Conservation (phyloP, 2,113 vertebrate genomes). For the Sceloporus tristichus region DNA sequence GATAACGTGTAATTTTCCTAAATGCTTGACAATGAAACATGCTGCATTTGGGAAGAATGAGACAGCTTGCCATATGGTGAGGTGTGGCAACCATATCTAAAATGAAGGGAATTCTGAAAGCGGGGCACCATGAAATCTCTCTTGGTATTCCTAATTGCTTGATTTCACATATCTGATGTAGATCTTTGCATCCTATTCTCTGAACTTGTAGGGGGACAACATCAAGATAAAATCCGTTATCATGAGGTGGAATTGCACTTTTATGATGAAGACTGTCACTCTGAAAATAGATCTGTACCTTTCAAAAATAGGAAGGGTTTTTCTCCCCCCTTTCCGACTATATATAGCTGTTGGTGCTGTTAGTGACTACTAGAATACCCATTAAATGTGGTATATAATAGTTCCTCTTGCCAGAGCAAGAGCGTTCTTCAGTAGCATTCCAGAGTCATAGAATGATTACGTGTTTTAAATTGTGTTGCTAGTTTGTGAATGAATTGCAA, state of each 20-base stretch:
- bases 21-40: background rate
- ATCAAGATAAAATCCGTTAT: background rate
- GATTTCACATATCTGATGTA: background rate
- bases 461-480: background rate
- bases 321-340: background rate
- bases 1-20: background rate
- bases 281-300: background rate
- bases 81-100: background rate
- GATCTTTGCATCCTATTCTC: background rate
- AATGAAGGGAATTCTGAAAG: background rate
- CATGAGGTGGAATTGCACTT: background rate
- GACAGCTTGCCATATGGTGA: too few species aligned
- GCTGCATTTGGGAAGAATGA: background rate
- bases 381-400: background rate
- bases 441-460: background rate
- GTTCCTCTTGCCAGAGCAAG: background rate
- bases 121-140: background rate
- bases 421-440: background rate
- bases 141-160: background rate
- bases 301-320: background rate
- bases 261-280: background rate
- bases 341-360: background rate
- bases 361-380: background rate
- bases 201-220: background rate
- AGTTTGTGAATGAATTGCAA: background rate